phyloP scores from a whole-genome alignment of 2,113 vertebrate genomes.

The Notarius lentiginosus region DNA sequence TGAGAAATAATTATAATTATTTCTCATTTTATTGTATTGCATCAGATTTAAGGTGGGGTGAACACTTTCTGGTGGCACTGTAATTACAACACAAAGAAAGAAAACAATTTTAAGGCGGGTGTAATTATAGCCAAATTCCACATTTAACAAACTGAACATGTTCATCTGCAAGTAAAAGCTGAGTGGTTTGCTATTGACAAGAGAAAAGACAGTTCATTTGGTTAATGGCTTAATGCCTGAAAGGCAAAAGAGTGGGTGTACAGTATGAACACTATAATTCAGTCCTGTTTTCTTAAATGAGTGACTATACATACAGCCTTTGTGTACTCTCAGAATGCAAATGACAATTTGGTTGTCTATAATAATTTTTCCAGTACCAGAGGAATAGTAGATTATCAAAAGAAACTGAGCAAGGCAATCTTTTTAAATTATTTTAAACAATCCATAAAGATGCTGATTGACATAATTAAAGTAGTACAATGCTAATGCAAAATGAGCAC shows the following conservation, averaged over 20 bases:
- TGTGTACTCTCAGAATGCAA: background rate
- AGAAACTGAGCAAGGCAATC: background rate
- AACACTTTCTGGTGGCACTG: background rate
- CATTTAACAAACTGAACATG: background rate
- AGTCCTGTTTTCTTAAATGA: background rate
- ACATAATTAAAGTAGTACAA: too few relatives aligned
- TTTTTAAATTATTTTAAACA: too few relatives aligned
- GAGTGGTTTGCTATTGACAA: background rate
- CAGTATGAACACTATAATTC: background rate
- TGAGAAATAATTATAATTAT: background rate
- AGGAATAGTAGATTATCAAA: background rate
- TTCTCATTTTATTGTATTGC: too few relatives aligned
- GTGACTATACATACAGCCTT: background rate
- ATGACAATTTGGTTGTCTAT: background rate
- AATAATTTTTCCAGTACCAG: background rate
- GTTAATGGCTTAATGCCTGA: background rate
- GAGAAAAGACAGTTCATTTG: background rate
- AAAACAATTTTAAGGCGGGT: background rate
- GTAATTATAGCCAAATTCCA: background rate
- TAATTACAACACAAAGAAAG: background rate
- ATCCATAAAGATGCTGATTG: too few relatives aligned
- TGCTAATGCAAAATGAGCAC: too few relatives aligned
- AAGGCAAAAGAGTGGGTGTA: background rate
- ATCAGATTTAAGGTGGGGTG: background rate
- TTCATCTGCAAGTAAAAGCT: background rate